Evolutionary conservation across 2,113 vertebrate genomes (phyloP).

Genomic region (Arizona elegans): DNA sequence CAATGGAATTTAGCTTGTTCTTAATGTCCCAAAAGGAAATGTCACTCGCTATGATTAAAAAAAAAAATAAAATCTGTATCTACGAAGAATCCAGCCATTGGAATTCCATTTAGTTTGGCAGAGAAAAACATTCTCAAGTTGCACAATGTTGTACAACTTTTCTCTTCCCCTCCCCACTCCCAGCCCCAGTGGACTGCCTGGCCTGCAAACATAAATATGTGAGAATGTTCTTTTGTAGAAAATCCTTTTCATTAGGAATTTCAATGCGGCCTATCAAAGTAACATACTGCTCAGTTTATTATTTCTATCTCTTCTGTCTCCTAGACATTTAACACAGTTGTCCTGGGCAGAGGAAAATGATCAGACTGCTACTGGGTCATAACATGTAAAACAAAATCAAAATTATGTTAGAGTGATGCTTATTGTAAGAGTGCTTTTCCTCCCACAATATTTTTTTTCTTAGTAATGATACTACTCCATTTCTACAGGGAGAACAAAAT

Average conservation of each 20-base stretch:
- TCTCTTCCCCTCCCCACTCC: background rate
- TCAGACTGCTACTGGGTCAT: background rate
- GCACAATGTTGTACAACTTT: background rate
- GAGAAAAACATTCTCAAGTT: background rate
- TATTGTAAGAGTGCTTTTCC: background rate
- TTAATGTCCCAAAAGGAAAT: slow-evolving; percentile 19
- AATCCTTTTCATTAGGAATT: slow-evolving; percentile 14
- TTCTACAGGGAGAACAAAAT: background rate
- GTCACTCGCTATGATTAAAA: slow-evolving; percentile 23
- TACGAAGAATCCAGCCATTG: background rate
- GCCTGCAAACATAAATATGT: background rate
- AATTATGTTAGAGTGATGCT: background rate
- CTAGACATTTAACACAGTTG: background rate
- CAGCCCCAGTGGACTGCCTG: background rate
- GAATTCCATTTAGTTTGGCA: slow-evolving; percentile 14
- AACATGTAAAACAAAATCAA: no score
- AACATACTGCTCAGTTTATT: background rate
- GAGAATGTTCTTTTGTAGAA: background rate
- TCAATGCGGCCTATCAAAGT: background rate
- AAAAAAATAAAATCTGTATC: background rate
- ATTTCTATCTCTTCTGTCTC: background rate
- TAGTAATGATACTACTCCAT: background rate
- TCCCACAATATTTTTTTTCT: background rate
- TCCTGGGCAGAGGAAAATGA: background rate
- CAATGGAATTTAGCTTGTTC: slow-evolving; percentile 21